Evolutionary conservation across 2,888 invertebrate genomes (phyloP).

Genomic region (Zygogramma bicolorata): DNA sequence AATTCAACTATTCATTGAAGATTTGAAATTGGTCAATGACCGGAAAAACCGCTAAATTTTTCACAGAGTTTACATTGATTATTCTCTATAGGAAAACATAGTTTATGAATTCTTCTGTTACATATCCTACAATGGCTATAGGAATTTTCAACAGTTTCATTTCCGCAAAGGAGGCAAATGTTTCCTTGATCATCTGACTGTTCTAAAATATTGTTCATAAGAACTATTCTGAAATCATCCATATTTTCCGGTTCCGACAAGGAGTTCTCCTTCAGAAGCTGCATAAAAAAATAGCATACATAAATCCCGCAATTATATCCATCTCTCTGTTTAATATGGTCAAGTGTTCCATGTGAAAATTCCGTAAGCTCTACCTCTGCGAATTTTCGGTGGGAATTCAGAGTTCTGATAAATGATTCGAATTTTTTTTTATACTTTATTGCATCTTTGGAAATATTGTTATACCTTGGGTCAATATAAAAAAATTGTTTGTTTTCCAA

Average conservation of each 20-base stretch:
- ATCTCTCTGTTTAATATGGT: constrained; percentile 2
- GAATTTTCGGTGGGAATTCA: too few relatives aligned
- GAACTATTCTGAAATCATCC: background rate
- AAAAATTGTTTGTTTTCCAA: background rate
- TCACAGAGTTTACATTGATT: background rate
- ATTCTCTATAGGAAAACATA: background rate
- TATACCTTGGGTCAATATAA: background rate
- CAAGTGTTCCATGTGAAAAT: too few relatives aligned
- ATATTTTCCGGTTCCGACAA: background rate
- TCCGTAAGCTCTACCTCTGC: too few relatives aligned
- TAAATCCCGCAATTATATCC: background rate
- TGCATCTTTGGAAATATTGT: background rate
- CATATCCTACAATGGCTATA: background rate
- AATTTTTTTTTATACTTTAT: background rate
- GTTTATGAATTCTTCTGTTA: background rate
- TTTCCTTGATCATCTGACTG: background rate
- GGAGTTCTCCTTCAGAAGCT: background rate
- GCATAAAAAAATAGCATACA: background rate
- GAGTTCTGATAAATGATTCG: background rate
- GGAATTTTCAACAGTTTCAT: background rate
- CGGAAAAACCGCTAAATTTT: background rate
- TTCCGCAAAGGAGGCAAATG: background rate
- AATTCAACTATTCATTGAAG: background rate
- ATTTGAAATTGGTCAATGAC: background rate
- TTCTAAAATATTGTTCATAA: background rate